These are phyloP conservation scores for Heteromyza rotundicornis DNA, from an alignment of 2,888 invertebrate genomes.

Conservation along the genomic window DNA sequence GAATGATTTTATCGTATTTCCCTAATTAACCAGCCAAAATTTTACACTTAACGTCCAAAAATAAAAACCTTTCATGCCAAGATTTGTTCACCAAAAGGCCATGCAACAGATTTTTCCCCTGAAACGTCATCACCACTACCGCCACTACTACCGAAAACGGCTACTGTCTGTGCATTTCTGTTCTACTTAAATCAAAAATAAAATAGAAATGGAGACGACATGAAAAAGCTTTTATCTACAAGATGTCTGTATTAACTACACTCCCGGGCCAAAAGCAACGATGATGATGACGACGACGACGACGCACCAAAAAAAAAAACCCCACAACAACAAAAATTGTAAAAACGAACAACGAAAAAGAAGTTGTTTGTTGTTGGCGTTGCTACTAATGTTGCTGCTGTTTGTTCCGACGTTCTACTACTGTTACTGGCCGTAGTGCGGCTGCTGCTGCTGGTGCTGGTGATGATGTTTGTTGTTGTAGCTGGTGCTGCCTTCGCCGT, in stretches of 20 bases:
- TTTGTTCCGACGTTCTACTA: slow-evolving; percentile 26
- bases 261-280: not conserved
- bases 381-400: slow-evolving; percentile 9
- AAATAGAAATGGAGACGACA: slow-evolving; percentile 30
- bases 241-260: slow-evolving; percentile 31
- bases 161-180: not conserved
- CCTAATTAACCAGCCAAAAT: no score
- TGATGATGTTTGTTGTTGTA: slow-evolving; percentile 26
- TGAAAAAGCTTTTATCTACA: slow-evolving; percentile 42
- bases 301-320: no score
- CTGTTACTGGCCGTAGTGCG: slow-evolving; percentile 20
- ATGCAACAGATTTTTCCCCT: not conserved
- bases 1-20: no score
- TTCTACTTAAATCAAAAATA: slow-evolving; percentile 3
- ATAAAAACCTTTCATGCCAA: no score
- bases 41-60: no score
- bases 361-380: slow-evolving; percentile 4
- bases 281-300: no score
- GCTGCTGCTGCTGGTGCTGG: slow-evolving; percentile 2
- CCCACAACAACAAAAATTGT: no score
- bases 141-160: not conserved
- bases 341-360: no score
- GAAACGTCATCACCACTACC: not conserved
- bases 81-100: no score
- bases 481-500: slow-evolving; percentile 2